These are phyloP conservation scores for Strigamia maritima DNA, from an alignment of 2,888 invertebrate species.

Conservation along the genomic window DNA sequence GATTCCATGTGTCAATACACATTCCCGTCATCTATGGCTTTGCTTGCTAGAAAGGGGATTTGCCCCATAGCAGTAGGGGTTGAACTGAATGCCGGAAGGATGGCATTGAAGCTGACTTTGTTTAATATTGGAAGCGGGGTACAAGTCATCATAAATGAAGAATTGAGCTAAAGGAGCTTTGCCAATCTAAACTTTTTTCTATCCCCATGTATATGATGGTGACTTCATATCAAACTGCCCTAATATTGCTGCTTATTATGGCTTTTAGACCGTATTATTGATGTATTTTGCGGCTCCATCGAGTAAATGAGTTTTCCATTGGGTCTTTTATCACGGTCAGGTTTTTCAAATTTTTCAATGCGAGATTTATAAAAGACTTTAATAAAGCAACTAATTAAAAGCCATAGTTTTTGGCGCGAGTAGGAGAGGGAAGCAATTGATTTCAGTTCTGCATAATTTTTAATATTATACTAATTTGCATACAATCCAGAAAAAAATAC, in stretches of 20 bases:
- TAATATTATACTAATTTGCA: slow-evolving; percentile 16
- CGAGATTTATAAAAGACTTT: neutral
- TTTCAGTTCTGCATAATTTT: slow-evolving; percentile 23
- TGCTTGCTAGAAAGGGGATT: slow-evolving; percentile 22
- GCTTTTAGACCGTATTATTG: neutral
- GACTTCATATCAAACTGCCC: slow-evolving; percentile 4
- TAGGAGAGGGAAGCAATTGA: slow-evolving; percentile 1
- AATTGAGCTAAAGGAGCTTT: slow-evolving; percentile 12
- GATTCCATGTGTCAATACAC: slow-evolving; percentile 35
- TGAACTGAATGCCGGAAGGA: slow-evolving; percentile 19
- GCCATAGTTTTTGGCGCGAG: neutral
- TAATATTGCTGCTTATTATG: neutral
- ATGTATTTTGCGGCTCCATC: neutral
- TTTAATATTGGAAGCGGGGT: slow-evolving; percentile 16
- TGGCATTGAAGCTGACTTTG: slow-evolving; percentile 7
- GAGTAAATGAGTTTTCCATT: neutral
- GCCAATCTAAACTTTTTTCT: slow-evolving; percentile 13
- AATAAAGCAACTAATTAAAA: slow-evolving; percentile 13
- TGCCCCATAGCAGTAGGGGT: slow-evolving; percentile 12
- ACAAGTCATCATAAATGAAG: slow-evolving; percentile 19
- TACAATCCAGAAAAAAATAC: neutral
- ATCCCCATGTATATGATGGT: slow-evolving; percentile 5
- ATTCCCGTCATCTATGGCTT: slow-evolving; percentile 12
- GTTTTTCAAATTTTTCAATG: neutral
- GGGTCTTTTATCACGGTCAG: neutral